Conservation (phyloP, 2,113 vertebrate species). For the Ptyas mucosa region DNA sequence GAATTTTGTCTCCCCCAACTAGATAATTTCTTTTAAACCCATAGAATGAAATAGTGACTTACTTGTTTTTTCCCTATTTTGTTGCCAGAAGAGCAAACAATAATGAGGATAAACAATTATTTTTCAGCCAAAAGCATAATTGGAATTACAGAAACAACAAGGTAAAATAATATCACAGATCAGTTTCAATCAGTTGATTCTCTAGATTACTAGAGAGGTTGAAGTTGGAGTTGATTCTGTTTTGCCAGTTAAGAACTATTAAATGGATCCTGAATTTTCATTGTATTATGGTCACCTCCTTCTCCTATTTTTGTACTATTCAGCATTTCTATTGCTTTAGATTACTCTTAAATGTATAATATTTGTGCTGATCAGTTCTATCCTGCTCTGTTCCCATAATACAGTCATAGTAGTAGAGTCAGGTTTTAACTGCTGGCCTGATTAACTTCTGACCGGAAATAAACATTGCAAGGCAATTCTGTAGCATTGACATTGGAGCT, state of each 20-base stretch:
- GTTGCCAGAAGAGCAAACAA: neutral
- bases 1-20: conserved; percentile 10
- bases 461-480: neutral
- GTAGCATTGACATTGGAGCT: neutral
- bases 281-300: neutral
- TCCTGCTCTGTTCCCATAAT: neutral
- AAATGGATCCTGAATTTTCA: neutral
- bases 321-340: neutral
- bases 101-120: neutral
- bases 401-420: neutral
- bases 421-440: neutral
- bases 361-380: neutral
- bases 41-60: neutral
- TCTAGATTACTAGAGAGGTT: neutral
- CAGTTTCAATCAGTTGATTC: neutral
- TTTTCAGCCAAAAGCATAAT: neutral
- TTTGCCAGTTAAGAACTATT: neutral
- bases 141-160: neutral
- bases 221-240: neutral
- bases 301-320: neutral
- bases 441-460: neutral
- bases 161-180: neutral
- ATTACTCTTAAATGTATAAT: neutral
- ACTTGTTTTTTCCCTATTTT: neutral
- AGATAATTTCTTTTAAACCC: neutral